A percentile compares a stretch with the other conserved stretches of the same genome.
These are phyloP conservation scores for Indri indri DNA, from an alignment of 2,113 vertebrate species.

Conservation along the genomic window DNA sequence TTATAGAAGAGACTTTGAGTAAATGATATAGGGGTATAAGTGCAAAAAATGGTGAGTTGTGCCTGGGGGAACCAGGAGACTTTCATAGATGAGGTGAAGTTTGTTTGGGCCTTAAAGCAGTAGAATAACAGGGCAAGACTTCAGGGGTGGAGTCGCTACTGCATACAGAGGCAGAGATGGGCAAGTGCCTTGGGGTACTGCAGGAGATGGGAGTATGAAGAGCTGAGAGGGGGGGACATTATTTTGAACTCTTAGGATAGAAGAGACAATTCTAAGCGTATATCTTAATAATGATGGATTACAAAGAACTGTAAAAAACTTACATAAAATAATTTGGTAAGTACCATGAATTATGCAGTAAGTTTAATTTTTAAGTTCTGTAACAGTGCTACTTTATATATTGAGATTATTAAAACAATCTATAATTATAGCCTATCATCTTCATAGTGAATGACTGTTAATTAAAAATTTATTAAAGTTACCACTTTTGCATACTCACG, in stretches of 20 bases:
- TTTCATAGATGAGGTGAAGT: not conserved
- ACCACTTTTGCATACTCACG: not conserved
- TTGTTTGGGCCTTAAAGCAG: not conserved
- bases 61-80: not conserved
- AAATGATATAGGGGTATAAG: not conserved
- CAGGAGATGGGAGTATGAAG: not conserved
- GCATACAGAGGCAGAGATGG: not conserved
- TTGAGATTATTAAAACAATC: not conserved
- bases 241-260: not conserved
- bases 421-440: conserved; percentile 19
- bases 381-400: not conserved
- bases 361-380: not conserved
- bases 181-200: not conserved
- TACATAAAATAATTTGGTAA: not conserved
- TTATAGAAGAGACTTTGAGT: not conserved
- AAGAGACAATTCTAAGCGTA: not conserved
- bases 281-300: conserved; percentile 4
- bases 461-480: not conserved
- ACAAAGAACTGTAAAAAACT: not conserved
- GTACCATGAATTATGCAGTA: not conserved
- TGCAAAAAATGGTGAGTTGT: not conserved
- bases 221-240: not conserved
- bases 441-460: not conserved
- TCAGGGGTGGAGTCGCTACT: not conserved
- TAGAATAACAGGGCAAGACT: not conserved